A percentile compares a stretch with the other conserved stretches of the same genome.
Conservation (phyloP, 1,140 invertebrate genomes). For the Lucilia cuprina region DNA sequence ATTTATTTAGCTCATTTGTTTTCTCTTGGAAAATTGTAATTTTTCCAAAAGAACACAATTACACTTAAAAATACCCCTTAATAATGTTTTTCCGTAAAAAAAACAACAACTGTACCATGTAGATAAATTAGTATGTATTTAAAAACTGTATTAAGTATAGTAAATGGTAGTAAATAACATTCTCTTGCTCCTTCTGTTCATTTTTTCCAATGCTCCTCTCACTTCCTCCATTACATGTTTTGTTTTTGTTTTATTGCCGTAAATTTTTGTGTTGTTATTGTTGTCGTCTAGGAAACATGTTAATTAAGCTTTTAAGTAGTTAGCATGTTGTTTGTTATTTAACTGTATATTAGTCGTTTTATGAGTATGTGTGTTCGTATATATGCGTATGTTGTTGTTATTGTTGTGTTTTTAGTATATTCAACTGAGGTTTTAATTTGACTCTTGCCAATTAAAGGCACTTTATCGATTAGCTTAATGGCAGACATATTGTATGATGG, state of each 20-base stretch:
- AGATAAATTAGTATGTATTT: too few relatives aligned
- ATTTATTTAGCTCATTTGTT: too few relatives aligned
- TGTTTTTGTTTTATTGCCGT: background rate
- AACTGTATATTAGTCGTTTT: background rate
- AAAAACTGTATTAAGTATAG: too few relatives aligned
- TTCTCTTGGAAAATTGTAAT: too few relatives aligned
- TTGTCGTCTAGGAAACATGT: conserved; percentile 33
- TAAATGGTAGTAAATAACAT: too few relatives aligned
- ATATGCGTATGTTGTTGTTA: too few relatives aligned
- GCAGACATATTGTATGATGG: conserved; percentile 29
- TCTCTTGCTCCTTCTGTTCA: too few relatives aligned
- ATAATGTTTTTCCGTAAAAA: too few relatives aligned
- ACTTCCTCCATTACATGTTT: background rate
- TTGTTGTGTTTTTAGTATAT: background rate
- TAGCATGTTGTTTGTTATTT: background rate
- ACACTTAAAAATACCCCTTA: too few relatives aligned
- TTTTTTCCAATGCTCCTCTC: too few relatives aligned
- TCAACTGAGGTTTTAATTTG: conserved; percentile 32
- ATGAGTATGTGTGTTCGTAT: background rate
- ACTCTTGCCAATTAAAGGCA: conserved; percentile 31
- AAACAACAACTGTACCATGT: too few relatives aligned
- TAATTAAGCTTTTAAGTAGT: conserved; percentile 34
- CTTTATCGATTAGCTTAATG: conserved; percentile 32
- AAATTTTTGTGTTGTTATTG: background rate
- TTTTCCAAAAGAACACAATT: too few relatives aligned